Conservation (phyloP, 2,888 invertebrate species). For the Ceriagrion tenellum region DNA sequence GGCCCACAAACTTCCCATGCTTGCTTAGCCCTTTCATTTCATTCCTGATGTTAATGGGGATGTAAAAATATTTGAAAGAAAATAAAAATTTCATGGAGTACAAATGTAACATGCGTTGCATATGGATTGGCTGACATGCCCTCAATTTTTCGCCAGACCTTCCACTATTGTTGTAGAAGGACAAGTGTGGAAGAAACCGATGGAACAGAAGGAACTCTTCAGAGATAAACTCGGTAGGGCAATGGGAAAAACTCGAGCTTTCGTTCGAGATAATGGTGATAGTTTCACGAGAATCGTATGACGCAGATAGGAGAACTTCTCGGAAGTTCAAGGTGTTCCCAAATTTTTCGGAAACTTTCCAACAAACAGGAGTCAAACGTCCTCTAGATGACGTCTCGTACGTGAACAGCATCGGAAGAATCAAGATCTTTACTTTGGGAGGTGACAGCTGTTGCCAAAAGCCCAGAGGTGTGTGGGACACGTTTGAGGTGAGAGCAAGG, state of each 20-base stretch:
- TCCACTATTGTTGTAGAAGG: background rate
- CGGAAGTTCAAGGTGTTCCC: background rate
- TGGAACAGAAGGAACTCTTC: background rate
- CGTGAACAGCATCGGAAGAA: background rate
- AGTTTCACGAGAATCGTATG: background rate
- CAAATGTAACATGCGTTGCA: too few species aligned
- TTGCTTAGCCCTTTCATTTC: too few species aligned
- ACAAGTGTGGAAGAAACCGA: background rate
- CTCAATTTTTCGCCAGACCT: background rate
- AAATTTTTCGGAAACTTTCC: background rate
- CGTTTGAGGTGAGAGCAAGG: too few species aligned
- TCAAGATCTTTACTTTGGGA: background rate
- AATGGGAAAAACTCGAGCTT: background rate
- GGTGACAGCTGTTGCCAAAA: background rate
- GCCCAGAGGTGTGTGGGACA: too few species aligned
- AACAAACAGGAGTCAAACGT: background rate
- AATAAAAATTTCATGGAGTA: too few species aligned
- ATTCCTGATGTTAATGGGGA: too few species aligned
- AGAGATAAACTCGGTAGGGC: background rate
- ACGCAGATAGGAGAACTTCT: background rate
- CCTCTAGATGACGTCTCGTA: background rate
- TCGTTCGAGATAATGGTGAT: background rate
- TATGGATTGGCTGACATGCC: too few species aligned
- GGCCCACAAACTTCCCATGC: too few species aligned
- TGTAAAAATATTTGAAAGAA: too few species aligned